Conservation (phyloP, 2,797 vertebrate species). For the Muraenolepis orangiensis region DNA sequence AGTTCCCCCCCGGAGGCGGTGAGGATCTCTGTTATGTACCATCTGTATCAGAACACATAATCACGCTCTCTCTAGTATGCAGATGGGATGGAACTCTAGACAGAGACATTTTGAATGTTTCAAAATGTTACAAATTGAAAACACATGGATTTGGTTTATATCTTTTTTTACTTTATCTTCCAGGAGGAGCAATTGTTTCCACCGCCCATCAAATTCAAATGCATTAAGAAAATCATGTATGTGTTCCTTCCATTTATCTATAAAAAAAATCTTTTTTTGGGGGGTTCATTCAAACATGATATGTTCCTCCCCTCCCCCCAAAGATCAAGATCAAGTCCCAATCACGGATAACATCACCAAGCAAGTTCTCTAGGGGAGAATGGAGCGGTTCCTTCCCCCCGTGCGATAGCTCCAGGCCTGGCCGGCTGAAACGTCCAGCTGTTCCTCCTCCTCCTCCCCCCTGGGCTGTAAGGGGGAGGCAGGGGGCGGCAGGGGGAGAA, state of each 20-base stretch:
- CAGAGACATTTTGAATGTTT: background rate
- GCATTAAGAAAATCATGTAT: background rate
- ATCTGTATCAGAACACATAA: background rate
- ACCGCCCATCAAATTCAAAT: background rate
- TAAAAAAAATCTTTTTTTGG: too few species aligned
- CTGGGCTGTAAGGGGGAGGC: background rate
- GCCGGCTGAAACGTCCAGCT: background rate
- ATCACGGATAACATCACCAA: background rate
- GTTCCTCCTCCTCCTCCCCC: background rate
- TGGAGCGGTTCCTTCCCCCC: background rate
- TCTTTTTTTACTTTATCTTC: background rate
- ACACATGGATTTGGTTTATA: background rate
- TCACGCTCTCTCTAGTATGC: background rate
- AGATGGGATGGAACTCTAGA: background rate
- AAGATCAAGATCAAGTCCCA: background rate
- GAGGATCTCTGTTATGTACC: background rate
- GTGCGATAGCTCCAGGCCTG: background rate
- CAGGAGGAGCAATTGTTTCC: background rate
- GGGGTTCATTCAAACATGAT: background rate
- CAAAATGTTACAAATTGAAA: background rate
- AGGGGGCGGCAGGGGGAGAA: background rate
- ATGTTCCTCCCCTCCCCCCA: background rate
- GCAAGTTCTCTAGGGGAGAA: background rate
- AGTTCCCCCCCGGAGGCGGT: background rate
- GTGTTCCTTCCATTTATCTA: background rate